Conservation (phyloP, 92 coral and sea anemone species). For the Diadumene lineata region DNA sequence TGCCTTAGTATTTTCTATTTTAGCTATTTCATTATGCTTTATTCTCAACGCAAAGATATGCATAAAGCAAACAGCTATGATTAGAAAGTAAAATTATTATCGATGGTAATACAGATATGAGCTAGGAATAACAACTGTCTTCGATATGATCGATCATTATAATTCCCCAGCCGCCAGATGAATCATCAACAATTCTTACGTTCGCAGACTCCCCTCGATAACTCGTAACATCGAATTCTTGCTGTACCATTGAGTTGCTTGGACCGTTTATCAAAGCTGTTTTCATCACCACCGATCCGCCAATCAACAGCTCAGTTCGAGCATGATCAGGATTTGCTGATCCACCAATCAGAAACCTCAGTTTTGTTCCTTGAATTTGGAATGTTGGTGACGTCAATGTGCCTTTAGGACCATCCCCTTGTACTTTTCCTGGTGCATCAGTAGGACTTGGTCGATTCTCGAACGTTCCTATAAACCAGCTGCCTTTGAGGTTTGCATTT, state of each 20-base stretch:
- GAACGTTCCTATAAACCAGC: slow-evolving; percentile 48
- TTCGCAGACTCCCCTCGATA: slow-evolving; percentile 27
- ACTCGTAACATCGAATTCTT: slow-evolving; percentile 30
- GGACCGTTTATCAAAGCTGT: slow-evolving; percentile 23
- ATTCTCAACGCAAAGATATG: too few species aligned
- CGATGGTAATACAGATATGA: too few species aligned
- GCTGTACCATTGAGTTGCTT: slow-evolving; percentile 3
- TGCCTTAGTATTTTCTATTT: too few species aligned
- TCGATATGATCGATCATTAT: slow-evolving; percentile 52
- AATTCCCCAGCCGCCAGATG: slow-evolving; percentile 36
- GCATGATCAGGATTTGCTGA: not conserved
- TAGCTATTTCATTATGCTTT: too few species aligned
- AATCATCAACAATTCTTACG: slow-evolving; percentile 30
- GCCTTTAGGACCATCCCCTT: slow-evolving; percentile 39
- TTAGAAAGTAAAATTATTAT: too few species aligned
- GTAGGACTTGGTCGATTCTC: slow-evolving; percentile 48
- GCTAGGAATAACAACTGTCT: not conserved
- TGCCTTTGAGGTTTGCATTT: slow-evolving; percentile 12
- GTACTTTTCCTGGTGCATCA: slow-evolving; percentile 8
- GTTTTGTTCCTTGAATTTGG: slow-evolving; percentile 4
- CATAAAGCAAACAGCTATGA: too few species aligned
- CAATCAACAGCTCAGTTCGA: slow-evolving; percentile 37
- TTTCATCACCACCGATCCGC: slow-evolving; percentile 13
- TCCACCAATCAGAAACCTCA: slow-evolving; percentile 52
- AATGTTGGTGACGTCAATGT: slow-evolving; percentile 48